phyloP scores from a whole-genome alignment of 2,797 vertebrate species.

The Sebastes jordani region DNA sequence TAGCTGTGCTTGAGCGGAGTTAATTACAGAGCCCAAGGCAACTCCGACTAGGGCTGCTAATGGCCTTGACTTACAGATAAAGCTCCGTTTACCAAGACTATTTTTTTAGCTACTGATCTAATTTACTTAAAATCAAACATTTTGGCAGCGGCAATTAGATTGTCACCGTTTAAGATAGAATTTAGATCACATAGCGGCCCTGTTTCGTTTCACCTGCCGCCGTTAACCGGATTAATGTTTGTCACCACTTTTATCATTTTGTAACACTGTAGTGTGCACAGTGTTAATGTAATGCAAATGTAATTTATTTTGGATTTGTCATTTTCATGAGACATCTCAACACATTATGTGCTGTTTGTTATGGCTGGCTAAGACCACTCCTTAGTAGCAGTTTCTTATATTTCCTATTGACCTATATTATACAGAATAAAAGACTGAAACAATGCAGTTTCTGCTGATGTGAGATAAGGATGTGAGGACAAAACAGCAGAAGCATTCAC shows the following conservation, averaged over 20 bases:
- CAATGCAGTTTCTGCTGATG: conserved; percentile 72
- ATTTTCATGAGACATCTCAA: conserved; percentile 72
- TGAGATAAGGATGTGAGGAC: conserved; percentile 73
- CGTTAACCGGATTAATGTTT: conserved; percentile 5
- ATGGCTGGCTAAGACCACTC: conserved; percentile 76
- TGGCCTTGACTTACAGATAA: conserved; percentile 95
- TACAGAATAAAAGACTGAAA: conserved; percentile 82
- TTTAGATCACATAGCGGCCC: conserved; percentile 24
- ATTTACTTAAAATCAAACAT: conserved; percentile 96
- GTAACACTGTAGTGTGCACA: not conserved
- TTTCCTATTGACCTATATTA: conserved; percentile 81
- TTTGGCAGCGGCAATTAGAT: conserved; percentile 91
- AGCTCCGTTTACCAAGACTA: conserved; percentile 92
- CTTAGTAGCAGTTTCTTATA: conserved; percentile 80
- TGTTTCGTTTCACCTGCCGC: conserved; percentile 10
- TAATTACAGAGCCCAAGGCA: conserved; percentile 94
- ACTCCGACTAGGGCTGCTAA: conserved; percentile 89
- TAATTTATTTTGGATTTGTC: conserved; percentile 79
- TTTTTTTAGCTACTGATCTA: conserved; percentile 90
- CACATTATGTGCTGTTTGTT: conserved; percentile 77
- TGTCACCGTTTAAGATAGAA: conserved; percentile 76
- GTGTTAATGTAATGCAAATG: conserved; percentile 47
- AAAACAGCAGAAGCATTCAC: conserved; percentile 61
- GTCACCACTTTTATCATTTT: not conserved
- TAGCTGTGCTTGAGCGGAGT: conserved; percentile 96